These are phyloP conservation scores for Hanleya hanleyi DNA, from an alignment of 2,888 invertebrate species.

Conservation along the genomic window DNA sequence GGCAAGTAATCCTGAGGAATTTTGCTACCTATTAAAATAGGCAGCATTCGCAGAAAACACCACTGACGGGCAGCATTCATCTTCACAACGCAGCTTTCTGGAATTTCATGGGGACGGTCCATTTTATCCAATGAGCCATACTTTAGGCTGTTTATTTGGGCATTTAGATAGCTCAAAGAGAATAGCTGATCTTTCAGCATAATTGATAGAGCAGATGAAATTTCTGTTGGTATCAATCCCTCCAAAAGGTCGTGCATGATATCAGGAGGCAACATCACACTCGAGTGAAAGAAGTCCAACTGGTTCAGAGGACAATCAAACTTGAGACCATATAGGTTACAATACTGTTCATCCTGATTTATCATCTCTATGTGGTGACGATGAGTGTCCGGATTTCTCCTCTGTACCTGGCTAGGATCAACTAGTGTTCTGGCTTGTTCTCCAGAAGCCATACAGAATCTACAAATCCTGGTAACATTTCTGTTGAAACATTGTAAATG, in stretches of 20 bases:
- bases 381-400: no score
- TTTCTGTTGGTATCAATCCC: constrained; percentile 9
- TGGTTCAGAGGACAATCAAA: constrained; percentile 11
- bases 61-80: constrained; percentile 18
- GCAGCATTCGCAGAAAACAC: constrained; percentile 18
- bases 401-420: background rate
- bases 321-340: constrained; percentile 11
- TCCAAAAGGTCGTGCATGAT: constrained; percentile 25
- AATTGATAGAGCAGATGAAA: constrained; percentile 4
- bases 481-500: no score
- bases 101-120: background rate
- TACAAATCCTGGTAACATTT: constrained; percentile 20
- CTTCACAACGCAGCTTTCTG: background rate
- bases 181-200: constrained; percentile 13
- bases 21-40: constrained; percentile 14
- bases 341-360: background rate
- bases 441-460: constrained; percentile 13
- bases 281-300: constrained; percentile 2
- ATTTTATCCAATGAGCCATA: constrained; percentile 20
- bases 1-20: background rate
- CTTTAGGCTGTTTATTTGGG: constrained; percentile 4
- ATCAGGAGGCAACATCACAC: constrained; percentile 9
- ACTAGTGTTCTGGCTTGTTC: background rate
- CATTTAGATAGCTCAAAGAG: constrained; percentile 9
- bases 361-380: no score